Conservation (phyloP, 2,113 vertebrate genomes). For the Rutilus rutilus region DNA sequence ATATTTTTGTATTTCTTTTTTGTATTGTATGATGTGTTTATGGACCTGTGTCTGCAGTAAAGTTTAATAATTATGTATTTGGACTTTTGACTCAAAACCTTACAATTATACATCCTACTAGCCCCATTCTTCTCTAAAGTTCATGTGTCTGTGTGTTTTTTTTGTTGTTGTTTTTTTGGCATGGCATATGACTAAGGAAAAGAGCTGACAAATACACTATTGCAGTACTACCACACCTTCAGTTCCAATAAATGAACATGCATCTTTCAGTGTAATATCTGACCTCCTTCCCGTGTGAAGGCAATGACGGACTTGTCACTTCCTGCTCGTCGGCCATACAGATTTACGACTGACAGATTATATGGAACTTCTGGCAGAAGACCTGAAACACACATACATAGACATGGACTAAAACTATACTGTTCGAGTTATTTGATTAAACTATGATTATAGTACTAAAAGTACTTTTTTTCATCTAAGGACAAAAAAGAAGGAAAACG, state of each 20-base stretch:
- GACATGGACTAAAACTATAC: background rate
- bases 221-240: background rate
- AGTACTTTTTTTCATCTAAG: background rate
- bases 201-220: background rate
- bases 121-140: background rate
- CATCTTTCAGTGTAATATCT: background rate
- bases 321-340: constrained; percentile 48
- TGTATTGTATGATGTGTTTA: too few relatives aligned
- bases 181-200: background rate
- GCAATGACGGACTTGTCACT: background rate
- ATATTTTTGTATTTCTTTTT: too few relatives aligned
- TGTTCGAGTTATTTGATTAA: background rate
- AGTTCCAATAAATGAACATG: background rate
- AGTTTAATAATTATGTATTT: too few relatives aligned
- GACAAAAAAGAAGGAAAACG: background rate
- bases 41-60: too few relatives aligned
- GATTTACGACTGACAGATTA: constrained; percentile 63
- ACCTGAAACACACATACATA: constrained; percentile 56
- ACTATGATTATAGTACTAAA: background rate
- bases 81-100: too few relatives aligned
- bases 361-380: constrained; percentile 67
- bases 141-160: background rate
- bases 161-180: background rate
- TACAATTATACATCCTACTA: background rate
- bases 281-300: constrained; percentile 74